Evolutionary conservation across 2,888 invertebrate species (phyloP).

Genomic region (Baronia brevicornis): DNA sequence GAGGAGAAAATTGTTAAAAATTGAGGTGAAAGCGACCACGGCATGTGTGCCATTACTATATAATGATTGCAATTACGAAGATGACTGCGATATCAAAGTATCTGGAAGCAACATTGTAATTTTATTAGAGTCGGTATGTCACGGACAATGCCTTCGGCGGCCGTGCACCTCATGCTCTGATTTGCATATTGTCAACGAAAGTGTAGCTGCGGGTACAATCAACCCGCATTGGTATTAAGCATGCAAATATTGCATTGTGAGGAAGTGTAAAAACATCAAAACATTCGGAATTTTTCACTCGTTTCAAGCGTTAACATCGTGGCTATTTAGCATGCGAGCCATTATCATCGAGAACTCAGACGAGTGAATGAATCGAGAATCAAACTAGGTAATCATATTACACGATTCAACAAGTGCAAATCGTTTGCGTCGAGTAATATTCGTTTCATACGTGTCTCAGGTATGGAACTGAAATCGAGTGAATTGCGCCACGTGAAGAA

Average conservation of each 20-base stretch:
- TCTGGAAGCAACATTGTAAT: constrained; percentile 22
- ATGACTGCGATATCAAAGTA: constrained; percentile 36
- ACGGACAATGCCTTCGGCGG: constrained; percentile 36
- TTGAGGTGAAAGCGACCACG: constrained; percentile 48
- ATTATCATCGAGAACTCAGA: constrained; percentile 7
- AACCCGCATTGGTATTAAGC: constrained; percentile 41
- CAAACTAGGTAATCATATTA: constrained; percentile 6
- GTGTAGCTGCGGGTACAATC: constrained; percentile 50
- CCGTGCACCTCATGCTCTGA: constrained; percentile 55
- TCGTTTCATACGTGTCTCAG: not conserved
- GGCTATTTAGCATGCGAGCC: constrained; percentile 2
- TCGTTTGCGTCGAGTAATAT: constrained; percentile 12
- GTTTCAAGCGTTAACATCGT: not conserved
- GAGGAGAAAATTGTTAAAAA: constrained; percentile 42
- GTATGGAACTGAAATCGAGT: constrained; percentile 35
- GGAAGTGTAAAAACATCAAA: constrained; percentile 14
- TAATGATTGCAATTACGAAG: constrained; percentile 44
- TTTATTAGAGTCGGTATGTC: constrained; percentile 28
- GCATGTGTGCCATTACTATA: constrained; percentile 29
- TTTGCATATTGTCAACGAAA: constrained; percentile 66
- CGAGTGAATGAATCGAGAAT: constrained; percentile 9
- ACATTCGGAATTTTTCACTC: too few relatives aligned
- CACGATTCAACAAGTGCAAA: constrained; percentile 2
- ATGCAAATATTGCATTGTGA: constrained; percentile 19
- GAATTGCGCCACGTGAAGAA: constrained; percentile 40